Evolutionary conservation across 2,797 vertebrate genomes (phyloP).

Genomic region (Clarias platycephalus): DNA sequence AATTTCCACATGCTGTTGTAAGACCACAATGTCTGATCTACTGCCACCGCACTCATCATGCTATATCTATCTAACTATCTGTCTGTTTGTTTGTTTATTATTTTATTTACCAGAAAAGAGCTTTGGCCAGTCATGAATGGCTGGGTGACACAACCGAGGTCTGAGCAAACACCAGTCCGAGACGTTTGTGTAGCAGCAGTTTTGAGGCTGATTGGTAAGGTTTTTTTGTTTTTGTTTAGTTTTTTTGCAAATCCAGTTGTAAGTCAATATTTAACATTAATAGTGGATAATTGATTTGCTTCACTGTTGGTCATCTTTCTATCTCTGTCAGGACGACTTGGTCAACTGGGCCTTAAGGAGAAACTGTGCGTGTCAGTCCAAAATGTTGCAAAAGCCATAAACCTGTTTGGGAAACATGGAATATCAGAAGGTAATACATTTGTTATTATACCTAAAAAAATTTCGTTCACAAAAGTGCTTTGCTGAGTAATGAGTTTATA

Average conservation of each 20-base stretch:
- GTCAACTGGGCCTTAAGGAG: conserved; percentile 89
- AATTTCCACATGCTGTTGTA: not conserved
- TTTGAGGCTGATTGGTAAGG: conserved; percentile 88
- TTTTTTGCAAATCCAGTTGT: not conserved
- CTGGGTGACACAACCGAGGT: conserved; percentile 86
- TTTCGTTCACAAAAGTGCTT: too few relatives aligned
- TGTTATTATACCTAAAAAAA: not conserved
- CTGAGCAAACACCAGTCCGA: conserved; percentile 68
- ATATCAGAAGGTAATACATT: conserved; percentile 82
- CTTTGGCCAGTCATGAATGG: conserved; percentile 94
- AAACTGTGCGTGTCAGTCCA: conserved; percentile 77
- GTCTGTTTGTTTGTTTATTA: not conserved
- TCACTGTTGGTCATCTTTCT: not conserved
- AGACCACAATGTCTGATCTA: not conserved
- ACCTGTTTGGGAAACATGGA: conserved; percentile 83
- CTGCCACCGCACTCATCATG: not conserved
- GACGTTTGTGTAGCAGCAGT: conserved; percentile 80
- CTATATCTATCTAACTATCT: too few relatives aligned
- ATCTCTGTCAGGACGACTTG: conserved; percentile 77
- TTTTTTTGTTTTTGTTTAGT: not conserved
- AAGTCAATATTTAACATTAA: not conserved
- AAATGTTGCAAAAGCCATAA: conserved; percentile 85
- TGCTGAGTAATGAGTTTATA: not conserved
- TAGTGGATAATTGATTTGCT: not conserved
- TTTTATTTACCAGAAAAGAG: conserved; percentile 76